These are phyloP conservation scores for Polietes domitor DNA, from an alignment of 2,888 invertebrate species.

Conservation along the genomic window DNA sequence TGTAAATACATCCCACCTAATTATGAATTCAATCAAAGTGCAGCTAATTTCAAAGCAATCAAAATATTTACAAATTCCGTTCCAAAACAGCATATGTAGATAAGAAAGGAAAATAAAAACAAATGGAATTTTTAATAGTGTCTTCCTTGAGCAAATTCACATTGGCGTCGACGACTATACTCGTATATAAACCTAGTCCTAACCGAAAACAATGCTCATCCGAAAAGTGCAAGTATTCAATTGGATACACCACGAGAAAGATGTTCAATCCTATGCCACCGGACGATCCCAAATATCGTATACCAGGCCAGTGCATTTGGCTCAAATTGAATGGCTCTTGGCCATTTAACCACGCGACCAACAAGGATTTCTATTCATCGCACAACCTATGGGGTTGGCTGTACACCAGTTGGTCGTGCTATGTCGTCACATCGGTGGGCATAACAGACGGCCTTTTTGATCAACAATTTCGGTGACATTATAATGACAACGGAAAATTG, in stretches of 20 bases:
- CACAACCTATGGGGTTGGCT: constrained; percentile 33
- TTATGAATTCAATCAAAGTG: constrained; percentile 24
- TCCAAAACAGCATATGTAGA: not conserved
- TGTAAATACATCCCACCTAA: not conserved
- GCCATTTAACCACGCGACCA: constrained; percentile 71
- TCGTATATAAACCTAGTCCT: constrained; percentile 47
- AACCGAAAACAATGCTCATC: not conserved
- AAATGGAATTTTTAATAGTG: constrained; percentile 63
- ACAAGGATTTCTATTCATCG: constrained; percentile 14
- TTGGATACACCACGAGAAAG: not conserved
- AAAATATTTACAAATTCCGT: constrained; percentile 31
- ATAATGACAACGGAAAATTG: constrained; percentile 79
- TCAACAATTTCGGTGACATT: constrained; percentile 76
- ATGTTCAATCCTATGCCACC: constrained; percentile 74
- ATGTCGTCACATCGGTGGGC: constrained; percentile 76
- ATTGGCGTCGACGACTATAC: not conserved
- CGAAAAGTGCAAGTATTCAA: not conserved
- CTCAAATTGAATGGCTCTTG: constrained; percentile 79
- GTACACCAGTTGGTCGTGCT: constrained; percentile 77
- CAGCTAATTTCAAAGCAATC: constrained; percentile 35
- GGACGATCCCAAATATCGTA: constrained; percentile 71
- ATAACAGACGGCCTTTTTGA: constrained; percentile 77
- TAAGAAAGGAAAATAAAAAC: no score
- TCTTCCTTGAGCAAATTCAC: not conserved
- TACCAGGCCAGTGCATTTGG: constrained; percentile 78